Evolutionary conservation across 2,888 invertebrate genomes (phyloP).

Genomic region (Blastobasis adustella): DNA sequence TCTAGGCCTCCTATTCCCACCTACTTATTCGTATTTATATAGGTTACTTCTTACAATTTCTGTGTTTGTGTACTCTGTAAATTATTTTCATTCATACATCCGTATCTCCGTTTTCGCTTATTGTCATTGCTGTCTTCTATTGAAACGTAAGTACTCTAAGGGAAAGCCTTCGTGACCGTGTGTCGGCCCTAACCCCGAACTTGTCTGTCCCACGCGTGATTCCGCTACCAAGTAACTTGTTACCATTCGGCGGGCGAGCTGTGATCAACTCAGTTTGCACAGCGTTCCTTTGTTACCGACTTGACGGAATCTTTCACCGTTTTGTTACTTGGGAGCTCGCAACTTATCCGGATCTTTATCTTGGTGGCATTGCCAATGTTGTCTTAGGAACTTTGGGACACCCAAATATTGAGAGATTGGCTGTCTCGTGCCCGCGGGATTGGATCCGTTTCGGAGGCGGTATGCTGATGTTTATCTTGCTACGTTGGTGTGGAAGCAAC

Average conservation of each 20-base stretch:
- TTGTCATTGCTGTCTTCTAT: too few relatives aligned
- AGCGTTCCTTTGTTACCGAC: slow-evolving; percentile 22
- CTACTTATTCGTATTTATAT: too few relatives aligned
- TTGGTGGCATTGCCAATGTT: too few relatives aligned
- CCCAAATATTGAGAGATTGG: slow-evolving; percentile 5
- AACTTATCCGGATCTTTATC: too few relatives aligned
- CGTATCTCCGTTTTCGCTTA: too few relatives aligned
- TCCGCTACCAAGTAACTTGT: slow-evolving; percentile 19
- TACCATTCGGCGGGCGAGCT: slow-evolving; percentile 15
- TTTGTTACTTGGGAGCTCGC: too few relatives aligned
- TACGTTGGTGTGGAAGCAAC: not conserved
- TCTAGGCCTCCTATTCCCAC: too few relatives aligned
- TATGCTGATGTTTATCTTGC: not conserved
- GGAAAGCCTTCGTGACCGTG: slow-evolving; percentile 5
- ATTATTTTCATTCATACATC: too few relatives aligned
- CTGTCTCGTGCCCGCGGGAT: slow-evolving; percentile 1
- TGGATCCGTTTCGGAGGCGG: not conserved
- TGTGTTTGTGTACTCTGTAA: too few relatives aligned
- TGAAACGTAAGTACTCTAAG: too few relatives aligned
- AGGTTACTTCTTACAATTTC: too few relatives aligned
- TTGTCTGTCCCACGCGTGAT: slow-evolving; percentile 10
- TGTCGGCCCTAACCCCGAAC: slow-evolving; percentile 10
- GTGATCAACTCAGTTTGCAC: slow-evolving; percentile 24
- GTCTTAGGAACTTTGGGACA: too few relatives aligned
- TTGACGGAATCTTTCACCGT: slow-evolving; percentile 10